Base-by-base conservation (phyloP, 2,888 invertebrate genomes). In the Nemurella pictetii region DNA sequence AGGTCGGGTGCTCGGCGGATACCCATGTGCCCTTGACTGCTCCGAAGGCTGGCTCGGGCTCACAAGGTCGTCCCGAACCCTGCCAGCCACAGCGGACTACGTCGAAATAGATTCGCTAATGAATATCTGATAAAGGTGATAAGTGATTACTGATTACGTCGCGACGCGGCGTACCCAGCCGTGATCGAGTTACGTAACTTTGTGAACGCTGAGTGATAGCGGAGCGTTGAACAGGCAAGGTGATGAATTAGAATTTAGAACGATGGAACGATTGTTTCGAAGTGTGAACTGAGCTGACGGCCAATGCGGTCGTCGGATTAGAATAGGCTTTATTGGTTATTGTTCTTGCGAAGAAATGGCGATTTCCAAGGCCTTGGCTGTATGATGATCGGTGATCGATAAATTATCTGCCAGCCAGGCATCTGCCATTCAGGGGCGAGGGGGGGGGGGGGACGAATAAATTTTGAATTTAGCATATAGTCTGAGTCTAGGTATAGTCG, bases 21-120 rank as follows among this genome's bases (percentile, higher is more conserved):
- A 20, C 15, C 55, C 55, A 20, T 55, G 55, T 29, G 78, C 78
- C 78, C 78, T 78, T 78, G 78, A 78, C 78, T 78, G 78, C 29
- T 78, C 30, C 28, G 30, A 30, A 78, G 78, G 78, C 30, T 30
- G 55, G 12, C 55, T 1, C 55, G n/a, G n/a, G 55, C 3, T 20
- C 9, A 20, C 55, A 55, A 55, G 55, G 55, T 55, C 55, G 12
- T 7, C 9, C 9, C 55, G 55, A 55, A 12, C 15, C 55, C 55
- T 55, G 55, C 35, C 12, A 12, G 4, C 5, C 12, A 12, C 35
- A 35, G 5, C 55, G 55, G 15, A 55, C 20, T 12, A 55, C 55
- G 55, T 20, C 55, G 55, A 20, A 7, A 55, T 55, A 55, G 55
- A 55, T 55, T 7, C 55, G 55, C 55, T 55, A 55, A 55, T 55